Conservation (phyloP, 2,113 vertebrate species). For the Anarhynchus alexandrinus region DNA sequence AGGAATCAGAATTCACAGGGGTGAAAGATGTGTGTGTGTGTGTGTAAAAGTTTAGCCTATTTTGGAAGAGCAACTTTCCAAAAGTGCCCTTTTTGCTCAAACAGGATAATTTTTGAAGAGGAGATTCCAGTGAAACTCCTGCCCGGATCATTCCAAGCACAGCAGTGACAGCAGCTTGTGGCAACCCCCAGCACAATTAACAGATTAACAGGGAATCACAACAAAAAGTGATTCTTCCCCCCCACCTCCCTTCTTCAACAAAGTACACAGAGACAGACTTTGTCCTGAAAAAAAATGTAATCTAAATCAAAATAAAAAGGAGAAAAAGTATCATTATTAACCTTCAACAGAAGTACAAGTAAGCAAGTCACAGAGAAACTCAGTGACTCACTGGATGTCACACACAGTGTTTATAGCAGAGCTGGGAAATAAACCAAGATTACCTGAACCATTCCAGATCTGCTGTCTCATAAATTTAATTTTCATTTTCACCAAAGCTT, state of each 20-base stretch:
- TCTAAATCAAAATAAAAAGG: not conserved
- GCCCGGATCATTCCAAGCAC: not conserved
- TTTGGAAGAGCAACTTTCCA: not conserved
- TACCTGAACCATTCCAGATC: not conserved
- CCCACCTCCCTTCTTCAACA: not conserved
- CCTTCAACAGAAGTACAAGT: not conserved
- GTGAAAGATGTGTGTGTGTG: too few relatives aligned
- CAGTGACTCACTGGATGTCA: not conserved
- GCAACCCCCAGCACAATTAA: not conserved
- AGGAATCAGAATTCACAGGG: rapidly evolving
- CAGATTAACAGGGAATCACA: not conserved
- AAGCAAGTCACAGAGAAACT: not conserved
- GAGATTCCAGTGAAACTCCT: not conserved
- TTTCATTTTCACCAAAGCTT: not conserved
- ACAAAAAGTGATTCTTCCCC: not conserved
- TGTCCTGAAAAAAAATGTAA: not conserved
- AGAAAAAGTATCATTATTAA: not conserved
- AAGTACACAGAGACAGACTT: not conserved
- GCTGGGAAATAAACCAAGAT: not conserved
- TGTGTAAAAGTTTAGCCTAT: too few relatives aligned
- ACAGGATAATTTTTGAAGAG: not conserved
- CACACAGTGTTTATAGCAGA: not conserved
- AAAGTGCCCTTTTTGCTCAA: not conserved
- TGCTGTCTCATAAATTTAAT: not conserved
- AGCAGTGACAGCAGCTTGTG: not conserved